Evolutionary conservation across 2,113 vertebrate genomes (phyloP).

Genomic region (Melierax canorus): DNA sequence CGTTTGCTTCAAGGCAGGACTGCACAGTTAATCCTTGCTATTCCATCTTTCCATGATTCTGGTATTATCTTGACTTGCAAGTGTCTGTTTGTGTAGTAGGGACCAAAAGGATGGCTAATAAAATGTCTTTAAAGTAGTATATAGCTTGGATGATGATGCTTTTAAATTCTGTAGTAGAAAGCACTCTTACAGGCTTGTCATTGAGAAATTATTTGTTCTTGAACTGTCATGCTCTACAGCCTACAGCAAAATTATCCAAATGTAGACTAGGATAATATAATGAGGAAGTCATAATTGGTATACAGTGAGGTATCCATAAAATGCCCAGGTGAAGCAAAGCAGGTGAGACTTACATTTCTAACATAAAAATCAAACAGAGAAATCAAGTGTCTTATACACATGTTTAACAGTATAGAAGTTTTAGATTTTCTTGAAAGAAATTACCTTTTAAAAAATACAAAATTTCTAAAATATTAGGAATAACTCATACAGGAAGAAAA

Average conservation of each 20-base stretch:
- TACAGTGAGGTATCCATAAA: not conserved
- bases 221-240: not conserved
- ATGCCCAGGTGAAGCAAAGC: not conserved
- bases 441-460: not conserved
- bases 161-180: not conserved
- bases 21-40: constrained; percentile 24
- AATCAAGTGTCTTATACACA: not conserved
- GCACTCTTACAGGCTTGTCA: not conserved
- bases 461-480: not conserved
- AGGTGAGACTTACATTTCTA: not conserved
- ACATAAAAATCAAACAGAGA: not conserved
- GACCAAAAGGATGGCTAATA: not conserved
- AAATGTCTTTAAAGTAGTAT: not conserved
- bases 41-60: not conserved
- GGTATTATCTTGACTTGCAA: not conserved
- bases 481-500: not conserved
- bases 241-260: not conserved
- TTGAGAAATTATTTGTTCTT: not conserved
- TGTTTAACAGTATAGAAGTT: not conserved
- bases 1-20: constrained; percentile 29
- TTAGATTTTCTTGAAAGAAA: not conserved
- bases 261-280: not conserved
- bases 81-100: not conserved
- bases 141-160: not conserved
- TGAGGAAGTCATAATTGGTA: not conserved